Percentiles rank a stretch among this genome's conserved stretches.
Conservation (phyloP, 1,140 invertebrate species). For the Aphelenchoides besseyi region DNA sequence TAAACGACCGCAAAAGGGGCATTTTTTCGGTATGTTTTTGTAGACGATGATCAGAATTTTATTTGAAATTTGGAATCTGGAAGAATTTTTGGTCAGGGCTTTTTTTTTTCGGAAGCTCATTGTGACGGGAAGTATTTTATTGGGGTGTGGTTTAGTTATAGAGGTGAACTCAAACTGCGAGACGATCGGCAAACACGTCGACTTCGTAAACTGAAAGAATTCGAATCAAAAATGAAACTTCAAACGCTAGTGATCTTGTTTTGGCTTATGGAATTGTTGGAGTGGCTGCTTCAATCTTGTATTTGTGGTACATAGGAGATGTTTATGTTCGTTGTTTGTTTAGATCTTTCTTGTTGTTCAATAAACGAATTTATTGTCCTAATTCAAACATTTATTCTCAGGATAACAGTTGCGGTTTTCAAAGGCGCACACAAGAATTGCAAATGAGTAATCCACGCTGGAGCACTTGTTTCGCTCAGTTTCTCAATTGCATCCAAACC, state of each 20-base stretch:
- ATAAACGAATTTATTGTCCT: neutral
- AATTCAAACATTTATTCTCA: conserved; percentile 31
- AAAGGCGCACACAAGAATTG: conserved; percentile 76
- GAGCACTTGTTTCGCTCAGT: conserved; percentile 73
- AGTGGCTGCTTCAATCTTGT: conserved; percentile 28
- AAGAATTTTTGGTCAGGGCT: too few species aligned
- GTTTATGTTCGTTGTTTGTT: neutral
- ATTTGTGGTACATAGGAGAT: conserved; percentile 2
- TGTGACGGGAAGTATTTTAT: too few species aligned
- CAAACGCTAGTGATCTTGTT: conserved; percentile 48
- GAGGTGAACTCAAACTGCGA: too few species aligned
- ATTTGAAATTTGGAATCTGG: too few species aligned
- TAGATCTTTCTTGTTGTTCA: neutral
- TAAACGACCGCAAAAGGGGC: too few species aligned
- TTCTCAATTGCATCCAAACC: conserved; percentile 82
- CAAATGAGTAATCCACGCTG: conserved; percentile 85
- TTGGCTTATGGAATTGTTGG: conserved; percentile 32
- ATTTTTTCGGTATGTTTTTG: too few species aligned
- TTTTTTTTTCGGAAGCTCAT: too few species aligned
- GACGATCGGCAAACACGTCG: too few species aligned
- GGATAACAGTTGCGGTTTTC: conserved; percentile 32
- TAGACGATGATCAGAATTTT: too few species aligned
- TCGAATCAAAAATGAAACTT: conserved; percentile 52
- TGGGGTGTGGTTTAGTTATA: too few species aligned
- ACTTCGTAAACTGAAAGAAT: too few species aligned